phyloP scores from a whole-genome alignment of 2,113 vertebrate genomes.

The Chinchilla lanigera region DNA sequence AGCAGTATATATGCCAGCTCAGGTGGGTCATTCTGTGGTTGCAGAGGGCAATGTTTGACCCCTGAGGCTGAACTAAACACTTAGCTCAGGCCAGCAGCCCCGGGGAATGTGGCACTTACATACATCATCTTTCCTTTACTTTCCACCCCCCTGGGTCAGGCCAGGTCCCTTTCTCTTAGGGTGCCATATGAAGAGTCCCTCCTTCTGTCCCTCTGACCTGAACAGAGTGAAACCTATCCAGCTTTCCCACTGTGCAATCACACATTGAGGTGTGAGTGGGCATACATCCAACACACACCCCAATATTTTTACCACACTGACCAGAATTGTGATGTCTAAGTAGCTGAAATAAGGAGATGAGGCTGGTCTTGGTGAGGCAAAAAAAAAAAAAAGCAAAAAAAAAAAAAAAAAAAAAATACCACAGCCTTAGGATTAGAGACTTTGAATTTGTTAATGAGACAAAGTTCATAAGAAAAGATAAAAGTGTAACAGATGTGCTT shows the following conservation, averaged over 20 bases:
- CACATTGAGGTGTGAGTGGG: rapidly evolving
- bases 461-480: background rate
- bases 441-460: background rate
- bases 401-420: background rate
- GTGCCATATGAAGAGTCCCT: rapidly evolving
- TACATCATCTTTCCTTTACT: rapidly evolving
- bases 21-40: rapidly evolving
- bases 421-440: background rate
- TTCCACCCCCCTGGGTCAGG: rapidly evolving
- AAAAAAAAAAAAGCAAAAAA: too few relatives aligned
- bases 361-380: rapidly evolving
- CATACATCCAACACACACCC: rapidly evolving
- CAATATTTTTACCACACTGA: too few relatives aligned
- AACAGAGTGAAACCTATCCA: background rate
- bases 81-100: background rate
- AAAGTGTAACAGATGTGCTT: background rate
- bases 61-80: background rate
- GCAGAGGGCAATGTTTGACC: rapidly evolving
- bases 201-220: background rate
- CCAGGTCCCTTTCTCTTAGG: rapidly evolving
- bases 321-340: rapidly evolving
- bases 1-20: rapidly evolving
- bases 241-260: rapidly evolving
- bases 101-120: too few relatives aligned
- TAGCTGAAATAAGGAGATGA: background rate